A percentile compares a stretch with the other conserved stretches of the same genome.
phyloP scores from a whole-genome alignment of 1,140 invertebrate species.

The Dendrolimus punctatus region DNA sequence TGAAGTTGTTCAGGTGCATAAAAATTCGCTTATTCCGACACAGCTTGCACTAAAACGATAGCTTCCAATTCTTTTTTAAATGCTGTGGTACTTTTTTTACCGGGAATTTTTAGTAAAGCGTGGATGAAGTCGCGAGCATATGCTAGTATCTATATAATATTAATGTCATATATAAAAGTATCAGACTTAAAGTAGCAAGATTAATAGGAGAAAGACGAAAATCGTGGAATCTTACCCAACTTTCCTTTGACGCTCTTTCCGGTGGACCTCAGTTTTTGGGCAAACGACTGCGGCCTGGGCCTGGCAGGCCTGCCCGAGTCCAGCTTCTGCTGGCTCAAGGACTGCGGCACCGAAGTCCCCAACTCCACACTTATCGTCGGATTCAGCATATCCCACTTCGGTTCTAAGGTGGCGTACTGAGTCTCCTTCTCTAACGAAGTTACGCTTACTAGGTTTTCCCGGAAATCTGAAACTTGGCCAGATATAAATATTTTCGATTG shows the following conservation, averaged over 20 bases:
- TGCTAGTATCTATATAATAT: too few relatives aligned
- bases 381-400: conserved; percentile 35
- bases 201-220: background rate
- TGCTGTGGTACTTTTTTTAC: too few relatives aligned
- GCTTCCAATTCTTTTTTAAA: too few relatives aligned
- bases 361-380: conserved; percentile 7
- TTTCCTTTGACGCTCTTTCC: conserved; percentile 85
- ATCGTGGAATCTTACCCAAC: conserved; percentile 40
- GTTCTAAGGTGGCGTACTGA: conserved; percentile 54
- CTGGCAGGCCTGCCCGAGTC: conserved; percentile 72
- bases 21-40: too few relatives aligned
- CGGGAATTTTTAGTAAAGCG: too few relatives aligned
- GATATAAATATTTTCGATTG: too few relatives aligned
- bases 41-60: too few relatives aligned
- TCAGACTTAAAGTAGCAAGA: too few relatives aligned
- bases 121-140: too few relatives aligned
- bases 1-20: too few relatives aligned
- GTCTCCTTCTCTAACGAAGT: conserved; percentile 65
- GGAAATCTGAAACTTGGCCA: conserved; percentile 74
- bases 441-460: conserved; percentile 71
- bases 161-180: too few relatives aligned
- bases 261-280: conserved; percentile 87
- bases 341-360: conserved; percentile 18
- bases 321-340: conserved; percentile 53
- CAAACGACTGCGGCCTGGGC: conserved; percentile 85